Evolutionary conservation across 2,113 vertebrate genomes (phyloP).

Genomic region (Zosterops borbonicus): DNA sequence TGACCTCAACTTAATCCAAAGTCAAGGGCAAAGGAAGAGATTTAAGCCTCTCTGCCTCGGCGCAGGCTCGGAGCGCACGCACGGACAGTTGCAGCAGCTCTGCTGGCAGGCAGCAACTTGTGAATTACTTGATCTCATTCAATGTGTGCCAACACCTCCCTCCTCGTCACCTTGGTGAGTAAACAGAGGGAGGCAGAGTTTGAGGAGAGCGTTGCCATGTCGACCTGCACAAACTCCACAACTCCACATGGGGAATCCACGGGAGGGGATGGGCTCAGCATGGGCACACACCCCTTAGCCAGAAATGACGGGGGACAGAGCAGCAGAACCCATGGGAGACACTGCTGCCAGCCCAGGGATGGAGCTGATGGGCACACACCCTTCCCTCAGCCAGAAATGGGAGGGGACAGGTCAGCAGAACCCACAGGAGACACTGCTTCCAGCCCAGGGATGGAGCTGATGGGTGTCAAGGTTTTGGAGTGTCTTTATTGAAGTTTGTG

Average conservation of each 20-base stretch:
- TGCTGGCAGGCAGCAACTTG: constrained; percentile 51
- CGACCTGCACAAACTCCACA: background rate
- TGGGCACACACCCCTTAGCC: background rate
- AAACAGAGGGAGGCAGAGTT: constrained; percentile 34
- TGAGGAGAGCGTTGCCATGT: background rate
- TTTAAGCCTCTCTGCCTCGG: background rate
- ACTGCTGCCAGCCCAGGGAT: no score
- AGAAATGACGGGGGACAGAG: background rate
- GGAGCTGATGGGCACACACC: background rate
- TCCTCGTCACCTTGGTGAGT: constrained; percentile 53
- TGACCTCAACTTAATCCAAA: background rate
- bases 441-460: no score
- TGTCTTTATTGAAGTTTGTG: background rate
- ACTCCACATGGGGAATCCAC: no score
- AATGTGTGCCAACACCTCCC: constrained; percentile 6
- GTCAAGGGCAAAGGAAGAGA: background rate
- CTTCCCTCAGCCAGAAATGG: no score
- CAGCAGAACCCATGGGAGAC: no score
- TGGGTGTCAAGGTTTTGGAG: background rate
- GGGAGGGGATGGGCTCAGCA: background rate
- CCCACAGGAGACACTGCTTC: no score
- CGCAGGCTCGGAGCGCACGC: background rate
- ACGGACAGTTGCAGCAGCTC: background rate
- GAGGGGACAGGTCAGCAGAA: background rate
- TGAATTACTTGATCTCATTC: constrained; percentile 42